These are phyloP conservation scores for Melanocharis versteri DNA, from an alignment of 2,113 vertebrate species.

Conservation along the genomic window DNA sequence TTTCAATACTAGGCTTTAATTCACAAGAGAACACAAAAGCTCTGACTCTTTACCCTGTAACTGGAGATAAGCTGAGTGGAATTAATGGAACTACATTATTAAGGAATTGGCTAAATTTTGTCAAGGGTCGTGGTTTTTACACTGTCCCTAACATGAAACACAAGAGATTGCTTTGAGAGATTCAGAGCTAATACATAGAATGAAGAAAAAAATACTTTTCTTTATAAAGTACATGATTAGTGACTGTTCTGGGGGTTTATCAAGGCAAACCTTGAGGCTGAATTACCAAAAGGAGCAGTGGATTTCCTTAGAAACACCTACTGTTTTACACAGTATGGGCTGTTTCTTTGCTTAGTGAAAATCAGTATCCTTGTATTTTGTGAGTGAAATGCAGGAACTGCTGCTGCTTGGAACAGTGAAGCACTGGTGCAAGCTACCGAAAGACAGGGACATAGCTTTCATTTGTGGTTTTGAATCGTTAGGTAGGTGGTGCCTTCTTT, in stretches of 20 bases:
- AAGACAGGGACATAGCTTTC: not conserved
- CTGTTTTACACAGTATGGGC: not conserved
- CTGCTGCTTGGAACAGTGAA: not conserved
- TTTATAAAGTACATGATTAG: not conserved
- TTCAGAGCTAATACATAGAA: not conserved
- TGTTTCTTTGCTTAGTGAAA: not conserved
- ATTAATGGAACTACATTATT: not conserved
- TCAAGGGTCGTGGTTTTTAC: not conserved
- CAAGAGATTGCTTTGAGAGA: not conserved
- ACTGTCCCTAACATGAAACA: not conserved
- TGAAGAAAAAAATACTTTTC: not conserved
- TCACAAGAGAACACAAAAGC: not conserved
- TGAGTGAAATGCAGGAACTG: not conserved
- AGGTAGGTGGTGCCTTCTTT: not conserved
- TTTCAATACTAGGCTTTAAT: not conserved
- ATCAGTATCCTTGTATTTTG: not conserved
- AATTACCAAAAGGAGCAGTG: not conserved
- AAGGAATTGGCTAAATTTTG: not conserved
- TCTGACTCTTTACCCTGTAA: not conserved
- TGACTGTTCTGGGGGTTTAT: not conserved
- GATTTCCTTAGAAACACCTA: not conserved
- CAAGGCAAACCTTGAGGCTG: not conserved
- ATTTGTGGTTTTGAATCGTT: not conserved
- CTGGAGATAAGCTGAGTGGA: not conserved
- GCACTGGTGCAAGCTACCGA: not conserved